Evolutionary conservation across 2,797 vertebrate species (phyloP), one percentile per base, ranked within the genome.

Genomic region (Notolabrus celidotus): DNA sequence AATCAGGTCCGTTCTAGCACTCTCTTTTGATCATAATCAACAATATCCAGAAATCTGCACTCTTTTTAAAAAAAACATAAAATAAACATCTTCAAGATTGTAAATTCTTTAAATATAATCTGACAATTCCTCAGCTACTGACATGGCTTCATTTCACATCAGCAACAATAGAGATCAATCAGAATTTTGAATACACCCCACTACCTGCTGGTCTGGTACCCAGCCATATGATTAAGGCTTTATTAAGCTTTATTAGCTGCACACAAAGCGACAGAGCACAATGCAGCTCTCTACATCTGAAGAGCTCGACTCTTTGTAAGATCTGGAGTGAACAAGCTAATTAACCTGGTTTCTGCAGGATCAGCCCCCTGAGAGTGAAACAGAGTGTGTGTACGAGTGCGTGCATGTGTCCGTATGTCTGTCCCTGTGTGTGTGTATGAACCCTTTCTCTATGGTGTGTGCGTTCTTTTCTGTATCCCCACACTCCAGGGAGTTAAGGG

Each of bases 281-380:
- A 88, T 79, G 77, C 72, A 80, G 71, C 86, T 77, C 83, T 84
- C 77, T 87, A 86, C 86, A 83, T 90, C 86, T 80, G 75, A 79
- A 81, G 74, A 90, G 84, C 84, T 85, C 54, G 74, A 83, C 67
- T 89, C 88, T 87, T 70, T 90, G 85, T 89, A 84, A 88, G 89
- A 90, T 92, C 83, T 91, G 87, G 86, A 93, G 79, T 88, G 88
- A 94, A 95, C 95, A 95, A 90, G 89, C 94, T 92, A 95, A 97
- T 97, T 96, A 97, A 95, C 93, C 95, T 94, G 93, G 86, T 94
- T 93, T 94, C 89, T 86, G 86, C 86, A 85, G 86, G 77, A 92
- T 88, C 89, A 77, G 85, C 86, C 96, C 94, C 94, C 83, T 67
- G 96, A 94, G 96, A 95, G 76, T 79, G 74, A 89, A 89, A 87